Evolutionary conservation across 1,140 invertebrate species (phyloP).

Genomic region (Gryllus bimaculatus): DNA sequence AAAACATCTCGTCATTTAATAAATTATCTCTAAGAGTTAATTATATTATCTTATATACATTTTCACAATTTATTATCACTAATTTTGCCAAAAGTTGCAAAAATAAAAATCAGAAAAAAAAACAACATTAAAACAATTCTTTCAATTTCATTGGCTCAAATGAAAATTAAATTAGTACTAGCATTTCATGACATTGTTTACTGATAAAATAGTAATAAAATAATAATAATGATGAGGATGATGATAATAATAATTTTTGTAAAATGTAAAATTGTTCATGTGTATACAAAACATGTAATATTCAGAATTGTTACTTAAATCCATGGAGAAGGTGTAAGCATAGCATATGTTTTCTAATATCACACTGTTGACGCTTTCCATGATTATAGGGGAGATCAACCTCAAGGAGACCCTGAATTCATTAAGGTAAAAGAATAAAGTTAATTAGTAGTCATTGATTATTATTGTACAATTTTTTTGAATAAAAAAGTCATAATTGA

Average conservation of each 20-base stretch:
- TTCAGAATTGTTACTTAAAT: not conserved
- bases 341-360: not conserved
- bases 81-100: no score
- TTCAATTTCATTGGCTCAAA: no score
- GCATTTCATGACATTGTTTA: no score
- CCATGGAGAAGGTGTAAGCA: not conserved
- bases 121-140: no score
- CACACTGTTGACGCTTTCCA: not conserved
- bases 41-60: not conserved
- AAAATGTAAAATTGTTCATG: not conserved
- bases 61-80: not conserved
- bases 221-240: no score
- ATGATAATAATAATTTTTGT: not conserved
- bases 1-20: not conserved
- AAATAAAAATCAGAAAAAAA: no score
- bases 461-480: conserved; percentile 33
- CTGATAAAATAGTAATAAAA: no score
- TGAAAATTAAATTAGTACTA: no score
- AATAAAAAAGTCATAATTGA: conserved; percentile 31
- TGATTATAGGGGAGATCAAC: conserved; percentile 14
- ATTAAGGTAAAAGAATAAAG: conserved; percentile 26
- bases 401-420: conserved; percentile 27
- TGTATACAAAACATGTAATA: not conserved
- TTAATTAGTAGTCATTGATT: conserved; percentile 31
- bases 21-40: not conserved